phyloP scores from a whole-genome alignment of 2,797 vertebrate genomes.

The Poeciliopsis gracilis region DNA sequence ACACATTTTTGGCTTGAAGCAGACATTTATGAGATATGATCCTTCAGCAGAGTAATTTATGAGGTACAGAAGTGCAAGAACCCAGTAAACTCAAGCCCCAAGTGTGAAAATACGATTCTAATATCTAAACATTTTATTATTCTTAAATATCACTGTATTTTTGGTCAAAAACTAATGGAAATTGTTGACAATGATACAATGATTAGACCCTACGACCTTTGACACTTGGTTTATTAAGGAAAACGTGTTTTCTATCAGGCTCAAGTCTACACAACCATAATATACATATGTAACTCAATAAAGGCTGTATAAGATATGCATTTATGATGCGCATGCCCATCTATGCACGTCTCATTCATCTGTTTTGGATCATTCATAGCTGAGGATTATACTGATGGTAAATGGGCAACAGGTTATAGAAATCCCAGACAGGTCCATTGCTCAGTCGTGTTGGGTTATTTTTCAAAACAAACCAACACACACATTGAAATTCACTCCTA shows the following conservation, averaged over 20 bases:
- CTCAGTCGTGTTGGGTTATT: background rate
- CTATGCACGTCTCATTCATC: background rate
- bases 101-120: background rate
- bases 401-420: background rate
- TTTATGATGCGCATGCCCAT: background rate
- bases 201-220: background rate
- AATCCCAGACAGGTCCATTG: background rate
- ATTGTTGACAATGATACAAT: background rate
- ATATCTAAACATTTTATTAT: background rate
- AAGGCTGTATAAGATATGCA: background rate
- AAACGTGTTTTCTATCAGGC: background rate
- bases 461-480: background rate
- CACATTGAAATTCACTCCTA: background rate
- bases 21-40: conserved; percentile 47
- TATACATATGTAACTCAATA: background rate
- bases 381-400: background rate
- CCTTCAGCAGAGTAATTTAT: conserved; percentile 28
- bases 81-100: background rate
- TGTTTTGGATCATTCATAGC: background rate
- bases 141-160: background rate
- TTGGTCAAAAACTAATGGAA: background rate
- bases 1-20: conserved; percentile 52
- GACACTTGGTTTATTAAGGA: background rate
- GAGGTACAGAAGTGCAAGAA: conserved; percentile 23
- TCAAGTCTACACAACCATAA: background rate